phyloP scores from a whole-genome alignment of 2,797 vertebrate species.

The Poeciliopsis presidionis region DNA sequence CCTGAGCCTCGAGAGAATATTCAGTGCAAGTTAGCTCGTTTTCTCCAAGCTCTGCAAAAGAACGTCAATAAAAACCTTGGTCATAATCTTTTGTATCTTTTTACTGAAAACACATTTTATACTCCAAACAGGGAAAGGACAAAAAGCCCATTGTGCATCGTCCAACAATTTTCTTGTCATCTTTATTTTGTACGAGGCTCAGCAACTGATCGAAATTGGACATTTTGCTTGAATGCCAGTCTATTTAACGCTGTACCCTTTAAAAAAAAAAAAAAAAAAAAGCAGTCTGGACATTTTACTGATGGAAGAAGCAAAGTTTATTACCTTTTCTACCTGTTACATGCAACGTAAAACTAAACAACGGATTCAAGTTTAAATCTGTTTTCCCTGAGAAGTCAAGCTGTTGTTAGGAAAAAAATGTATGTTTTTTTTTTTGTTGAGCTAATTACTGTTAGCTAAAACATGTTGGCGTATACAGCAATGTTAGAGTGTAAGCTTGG shows the following conservation, averaged over 20 bases:
- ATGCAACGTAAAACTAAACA: not conserved
- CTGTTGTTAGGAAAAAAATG: not conserved
- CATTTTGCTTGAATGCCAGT: not conserved
- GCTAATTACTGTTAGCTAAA: not conserved
- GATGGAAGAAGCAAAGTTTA: not conserved
- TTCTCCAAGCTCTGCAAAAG: not conserved
- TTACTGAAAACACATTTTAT: not conserved
- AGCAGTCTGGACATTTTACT: not conserved
- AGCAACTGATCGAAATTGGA: not conserved
- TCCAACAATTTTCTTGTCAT: not conserved
- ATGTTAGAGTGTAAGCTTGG: too few species aligned
- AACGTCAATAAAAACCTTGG: not conserved
- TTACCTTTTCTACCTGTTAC: not conserved
- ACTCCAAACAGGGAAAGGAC: not conserved
- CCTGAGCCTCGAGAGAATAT: not conserved
- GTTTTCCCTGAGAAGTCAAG: not conserved
- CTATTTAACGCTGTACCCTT: not conserved
- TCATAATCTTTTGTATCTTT: not conserved
- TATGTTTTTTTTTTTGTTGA: not conserved
- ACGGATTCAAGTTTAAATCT: not conserved
- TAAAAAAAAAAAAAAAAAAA: too few species aligned
- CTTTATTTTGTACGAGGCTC: not conserved
- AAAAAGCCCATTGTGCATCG: not conserved
- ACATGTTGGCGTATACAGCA: not conserved
- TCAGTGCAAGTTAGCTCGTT: not conserved